Evolutionary conservation across 2,888 invertebrate species (phyloP).

Genomic region (Acrobasis consociella): DNA sequence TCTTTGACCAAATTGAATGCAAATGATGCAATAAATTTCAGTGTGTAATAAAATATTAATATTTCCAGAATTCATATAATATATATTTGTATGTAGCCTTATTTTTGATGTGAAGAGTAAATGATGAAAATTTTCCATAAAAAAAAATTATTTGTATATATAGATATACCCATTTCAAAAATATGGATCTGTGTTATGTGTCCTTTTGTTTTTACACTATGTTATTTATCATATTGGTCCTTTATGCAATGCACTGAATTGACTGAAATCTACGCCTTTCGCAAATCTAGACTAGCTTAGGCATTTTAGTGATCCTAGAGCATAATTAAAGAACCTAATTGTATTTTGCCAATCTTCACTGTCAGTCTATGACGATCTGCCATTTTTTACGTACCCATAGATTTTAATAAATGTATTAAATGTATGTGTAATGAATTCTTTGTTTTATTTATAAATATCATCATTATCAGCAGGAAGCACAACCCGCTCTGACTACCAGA

Average conservation of each 20-base stretch:
- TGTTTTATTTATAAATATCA: constrained; percentile 44
- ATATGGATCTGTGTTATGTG: neutral
- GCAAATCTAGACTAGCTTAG: constrained; percentile 60
- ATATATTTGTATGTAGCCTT: too few species aligned
- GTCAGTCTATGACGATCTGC: constrained; percentile 77
- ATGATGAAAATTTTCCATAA: neutral
- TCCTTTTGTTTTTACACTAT: neutral
- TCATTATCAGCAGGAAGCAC: too few species aligned
- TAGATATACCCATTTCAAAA: too few species aligned
- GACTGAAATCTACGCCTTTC: constrained; percentile 55
- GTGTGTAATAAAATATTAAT: too few species aligned
- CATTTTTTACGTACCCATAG: constrained; percentile 80
- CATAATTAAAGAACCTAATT: constrained; percentile 65
- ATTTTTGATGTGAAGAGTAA: neutral
- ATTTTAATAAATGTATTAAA: constrained; percentile 78
- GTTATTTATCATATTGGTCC: neutral
- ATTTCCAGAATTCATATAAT: too few species aligned
- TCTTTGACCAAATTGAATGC: too few species aligned
- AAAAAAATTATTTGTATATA: neutral
- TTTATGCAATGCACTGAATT: constrained; percentile 27
- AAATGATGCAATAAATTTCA: too few species aligned
- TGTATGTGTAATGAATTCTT: constrained; percentile 60
- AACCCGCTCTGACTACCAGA: too few species aligned
- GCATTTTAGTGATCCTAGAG: constrained; percentile 62
- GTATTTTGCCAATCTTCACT: constrained; percentile 79